phyloP scores from a whole-genome alignment of 1,140 invertebrate genomes.

The Apolygus lucorum region DNA sequence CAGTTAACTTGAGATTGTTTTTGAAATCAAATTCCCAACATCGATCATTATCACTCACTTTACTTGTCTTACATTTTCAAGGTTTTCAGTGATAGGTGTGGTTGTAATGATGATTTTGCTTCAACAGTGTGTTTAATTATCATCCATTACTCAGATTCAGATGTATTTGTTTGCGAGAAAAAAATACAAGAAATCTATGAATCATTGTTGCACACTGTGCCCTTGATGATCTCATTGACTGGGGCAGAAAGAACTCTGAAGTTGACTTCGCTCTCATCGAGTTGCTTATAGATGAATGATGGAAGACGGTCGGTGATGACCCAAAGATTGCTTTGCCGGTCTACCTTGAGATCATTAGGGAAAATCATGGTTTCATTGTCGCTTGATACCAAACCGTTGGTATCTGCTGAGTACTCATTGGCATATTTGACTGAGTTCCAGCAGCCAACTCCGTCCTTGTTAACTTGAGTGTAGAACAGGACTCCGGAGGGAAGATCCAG shows the following conservation, averaged over 20 bases:
- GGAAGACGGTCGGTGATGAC: slow-evolving; percentile 62
- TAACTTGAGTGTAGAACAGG: slow-evolving; percentile 64
- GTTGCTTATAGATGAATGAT: slow-evolving; percentile 55
- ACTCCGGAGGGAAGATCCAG: slow-evolving; percentile 59
- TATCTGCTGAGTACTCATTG: slow-evolving; percentile 31
- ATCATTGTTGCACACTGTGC: slow-evolving; percentile 52
- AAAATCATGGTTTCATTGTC: slow-evolving; percentile 63
- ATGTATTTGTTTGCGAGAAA: no score
- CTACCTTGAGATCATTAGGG: slow-evolving; percentile 68
- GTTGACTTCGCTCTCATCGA: slow-evolving; percentile 57
- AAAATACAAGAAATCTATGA: no score
- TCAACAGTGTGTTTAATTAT: no score
- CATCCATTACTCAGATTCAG: no score
- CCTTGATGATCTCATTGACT: slow-evolving; percentile 54
- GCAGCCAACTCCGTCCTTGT: slow-evolving; percentile 65
- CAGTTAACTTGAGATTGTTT: no score
- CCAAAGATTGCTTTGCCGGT: slow-evolving; percentile 60
- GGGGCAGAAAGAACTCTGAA: slow-evolving; percentile 59
- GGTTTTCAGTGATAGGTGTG: no score
- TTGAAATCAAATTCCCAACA: no score
- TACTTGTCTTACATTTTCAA: no score
- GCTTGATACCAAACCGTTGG: slow-evolving; percentile 51
- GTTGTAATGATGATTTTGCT: no score
- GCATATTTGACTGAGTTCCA: slow-evolving; percentile 55
- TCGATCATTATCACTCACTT: no score